Base-by-base conservation (phyloP, 2,797 vertebrate genomes). In the Acanthurus lineatus region DNA sequence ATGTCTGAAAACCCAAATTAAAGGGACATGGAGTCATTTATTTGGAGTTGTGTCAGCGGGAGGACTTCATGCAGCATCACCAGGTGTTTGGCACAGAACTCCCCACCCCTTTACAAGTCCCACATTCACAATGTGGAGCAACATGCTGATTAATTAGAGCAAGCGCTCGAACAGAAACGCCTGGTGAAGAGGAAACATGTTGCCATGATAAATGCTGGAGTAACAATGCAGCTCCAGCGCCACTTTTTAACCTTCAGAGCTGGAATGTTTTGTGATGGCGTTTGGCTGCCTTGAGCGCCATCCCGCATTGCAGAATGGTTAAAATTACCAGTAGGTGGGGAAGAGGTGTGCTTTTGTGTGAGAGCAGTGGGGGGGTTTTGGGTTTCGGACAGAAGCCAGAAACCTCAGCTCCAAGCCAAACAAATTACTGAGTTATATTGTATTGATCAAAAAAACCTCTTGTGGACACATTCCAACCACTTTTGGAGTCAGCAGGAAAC, bases 31-130 rank as follows among this genome's bases (percentile, higher is more conserved):
- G 54, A 78, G 52, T 62, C 38, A 22, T 86, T 44, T 65, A 42
- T 72, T 64, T 11, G 15, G 9, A 77, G 60, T 20, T 80, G 53
- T 71, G 67, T 79, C 60, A 79, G 79, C n/a, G 20, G 75, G 52
- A 77, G 49, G 48, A 53, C 54, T 63, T 73, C 58, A 42, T 54
- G 35, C 25, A 69, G 17, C 62, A 69, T 66, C 42, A 66, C 77
- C 77, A 85, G 73, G 73, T 88, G 85, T 89, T 82, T 77, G 86
- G 82, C 75, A 60, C 72, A 56, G 70, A 81, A 69, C 70, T 75
- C 47, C 45, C 63, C 59, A 25, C 58, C 20, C 35, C 25, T 45
- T 70, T 71, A 78, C 77, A 73, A 71, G 52, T 40, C 77, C 63
- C 67, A 57, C 76, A 79, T 83, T 69, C 52, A 76, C 77, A 76